Conservation (phyloP, 92 coral and sea anemone genomes). For the Plumapathes pennacea region DNA sequence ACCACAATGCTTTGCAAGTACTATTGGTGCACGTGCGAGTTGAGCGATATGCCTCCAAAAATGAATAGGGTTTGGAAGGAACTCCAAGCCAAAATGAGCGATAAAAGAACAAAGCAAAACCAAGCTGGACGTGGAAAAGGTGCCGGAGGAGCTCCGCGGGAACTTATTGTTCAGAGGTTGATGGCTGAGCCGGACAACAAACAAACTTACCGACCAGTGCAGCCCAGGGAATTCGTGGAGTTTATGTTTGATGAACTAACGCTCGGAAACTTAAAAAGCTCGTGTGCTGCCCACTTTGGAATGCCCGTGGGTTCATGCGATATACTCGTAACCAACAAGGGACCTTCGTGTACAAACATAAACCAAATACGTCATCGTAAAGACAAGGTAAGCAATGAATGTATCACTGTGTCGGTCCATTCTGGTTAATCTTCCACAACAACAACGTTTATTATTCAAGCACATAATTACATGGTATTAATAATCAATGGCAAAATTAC, state of each 20-base stretch:
- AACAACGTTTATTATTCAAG: no score
- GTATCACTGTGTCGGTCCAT: no score
- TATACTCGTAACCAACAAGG: slow-evolving; percentile 58
- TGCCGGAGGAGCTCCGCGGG: slow-evolving; percentile 27
- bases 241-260: slow-evolving; percentile 39
- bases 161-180: slow-evolving; percentile 40
- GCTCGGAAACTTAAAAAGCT: slow-evolving; percentile 39
- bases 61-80: slow-evolving; percentile 33
- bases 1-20: no score
- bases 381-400: slow-evolving; percentile 45
- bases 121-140: slow-evolving; percentile 10
- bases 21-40: no score
- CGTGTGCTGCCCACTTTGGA: slow-evolving; percentile 53
- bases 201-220: slow-evolving; percentile 49
- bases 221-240: slow-evolving; percentile 52
- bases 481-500: no score
- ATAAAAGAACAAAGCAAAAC: slow-evolving; percentile 23
- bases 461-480: no score
- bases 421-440: no score
- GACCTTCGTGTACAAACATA: slow-evolving; percentile 42
- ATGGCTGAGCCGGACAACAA: slow-evolving; percentile 57
- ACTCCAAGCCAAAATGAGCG: slow-evolving; percentile 39
- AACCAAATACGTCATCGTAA: slow-evolving; percentile 50
- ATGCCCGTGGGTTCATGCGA: slow-evolving; percentile 38
- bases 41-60: slow-evolving; percentile 38